Base-by-base conservation (phyloP, 2,888 invertebrate species). In the Drosophila sordidula region DNA sequence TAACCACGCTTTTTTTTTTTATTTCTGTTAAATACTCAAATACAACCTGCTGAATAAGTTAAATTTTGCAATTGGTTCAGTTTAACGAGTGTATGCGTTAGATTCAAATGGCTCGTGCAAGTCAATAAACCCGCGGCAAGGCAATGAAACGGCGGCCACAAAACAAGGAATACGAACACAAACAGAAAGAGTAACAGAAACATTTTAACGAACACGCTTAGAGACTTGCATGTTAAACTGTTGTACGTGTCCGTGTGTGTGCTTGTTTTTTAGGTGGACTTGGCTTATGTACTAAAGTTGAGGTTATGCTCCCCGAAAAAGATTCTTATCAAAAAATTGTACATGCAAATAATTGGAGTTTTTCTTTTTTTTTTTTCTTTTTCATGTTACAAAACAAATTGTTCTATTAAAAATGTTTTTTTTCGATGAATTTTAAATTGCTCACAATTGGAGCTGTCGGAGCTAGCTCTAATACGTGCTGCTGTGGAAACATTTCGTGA, bases 101-200 rank as follows among this genome's bases (percentile, higher is more conserved):
- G n/a, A 5, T 59, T 36, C 14, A 51, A 39, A 36, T 55, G 61
- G 42, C 39, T 55, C 44, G 51, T 56, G 51, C 16, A 45, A 50
- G 75, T 74, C 69, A 73, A 74, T 63, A 74, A 74, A 63, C 74
- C 64, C 57, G n/a, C 54, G 41, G 51, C 62, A 50, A 46, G 45
- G 51, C 61, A 54, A 50, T 44, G n/a, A 39, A 29, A 39, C 34
- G 44, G 14, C 62, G 36, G 42, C 44, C 51, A 42, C 59, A 61
- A 36, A 46, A 44, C 34, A 42, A 54, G 54, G 12, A 36, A 55
- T 32, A 36, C 47, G 36, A 45, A 39, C 25, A 49, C 49, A 32
- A 18, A 47, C 14, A 45, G 41, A 36, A 46, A 67, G 68, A 41
- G 51, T 32, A 46, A 41, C 38, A 49, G 34, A 45, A 46, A 22